phyloP scores from a whole-genome alignment of 2,888 invertebrate species.

The Alcis repandata region DNA sequence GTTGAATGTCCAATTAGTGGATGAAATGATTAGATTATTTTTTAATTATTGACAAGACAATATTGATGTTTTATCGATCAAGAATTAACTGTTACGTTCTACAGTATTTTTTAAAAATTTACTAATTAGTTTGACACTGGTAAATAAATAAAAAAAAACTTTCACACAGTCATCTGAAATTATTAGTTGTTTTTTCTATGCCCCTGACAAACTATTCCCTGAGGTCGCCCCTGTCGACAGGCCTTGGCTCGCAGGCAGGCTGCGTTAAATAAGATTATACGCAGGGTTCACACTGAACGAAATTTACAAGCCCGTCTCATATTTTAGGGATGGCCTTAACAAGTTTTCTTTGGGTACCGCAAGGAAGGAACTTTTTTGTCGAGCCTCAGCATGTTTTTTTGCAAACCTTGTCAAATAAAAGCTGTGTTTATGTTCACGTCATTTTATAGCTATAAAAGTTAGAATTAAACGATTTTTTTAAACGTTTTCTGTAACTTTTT shows the following conservation, averaged over 20 bases:
- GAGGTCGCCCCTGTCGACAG: conserved; percentile 7
- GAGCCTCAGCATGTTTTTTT: conserved; percentile 3
- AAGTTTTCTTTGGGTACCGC: conserved; percentile 23
- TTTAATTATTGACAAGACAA: too few relatives aligned
- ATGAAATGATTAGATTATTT: too few relatives aligned
- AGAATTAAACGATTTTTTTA: too few relatives aligned
- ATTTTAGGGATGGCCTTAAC: conserved; percentile 29
- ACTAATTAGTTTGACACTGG: too few relatives aligned
- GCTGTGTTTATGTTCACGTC: neutral
- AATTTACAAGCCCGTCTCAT: conserved; percentile 24
- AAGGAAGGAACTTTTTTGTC: conserved; percentile 2
- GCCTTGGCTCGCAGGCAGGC: conserved; percentile 26
- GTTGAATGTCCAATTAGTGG: too few relatives aligned
- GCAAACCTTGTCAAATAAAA: neutral
- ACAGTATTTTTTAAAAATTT: too few relatives aligned
- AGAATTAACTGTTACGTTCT: too few relatives aligned
- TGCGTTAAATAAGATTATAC: conserved; percentile 36
- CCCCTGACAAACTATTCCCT: neutral
- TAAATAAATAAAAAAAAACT: too few relatives aligned
- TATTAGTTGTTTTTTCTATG: neutral
- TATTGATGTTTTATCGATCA: too few relatives aligned
- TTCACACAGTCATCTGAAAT: neutral
- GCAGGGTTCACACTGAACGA: conserved; percentile 27
- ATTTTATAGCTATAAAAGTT: neutral
- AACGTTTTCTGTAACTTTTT: too few relatives aligned